Base-by-base conservation (phyloP, 2,888 invertebrate genomes). In the Hybos culiciformis region DNA sequence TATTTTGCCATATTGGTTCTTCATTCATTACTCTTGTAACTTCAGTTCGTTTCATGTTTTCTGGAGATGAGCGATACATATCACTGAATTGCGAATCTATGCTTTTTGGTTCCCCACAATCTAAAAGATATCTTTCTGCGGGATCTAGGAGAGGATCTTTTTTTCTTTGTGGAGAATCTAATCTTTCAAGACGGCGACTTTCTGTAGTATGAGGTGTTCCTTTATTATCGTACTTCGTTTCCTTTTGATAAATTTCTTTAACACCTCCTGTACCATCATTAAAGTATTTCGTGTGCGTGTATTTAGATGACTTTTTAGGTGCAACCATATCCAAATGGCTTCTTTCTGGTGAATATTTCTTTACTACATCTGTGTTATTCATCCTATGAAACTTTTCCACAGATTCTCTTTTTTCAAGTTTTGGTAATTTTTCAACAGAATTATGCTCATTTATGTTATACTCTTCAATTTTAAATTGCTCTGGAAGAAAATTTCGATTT, bases 81-180 rank as follows among this genome's bases (percentile, higher is more conserved):
- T 77, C 73, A 47, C 74, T 76, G 41, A 74, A 70, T 42, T 77
- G 71, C 2, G 71, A 77, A 54, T 80, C 80, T 41, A 80, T 68
- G 54, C 78, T 79, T 50, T 78, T 78, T 24, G 80, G 80, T 56
- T 80, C 80, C 15, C 58, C 57, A 24, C 24, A 37, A 24, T 37
- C 21, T 14, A 23, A 21, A 9, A 15, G 37, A 23, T 37, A 37
- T 1, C 24, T 15, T 41, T 62, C 61, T 8, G 46, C 43, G 11
- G 51, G n/a, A 5, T 15, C 17, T 8, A 19, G 20, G 1, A 24
- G 33, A 4, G 42, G 33, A 15, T 51, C 48, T 17, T 45, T 43
- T 3, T 24, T 9, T 11, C 40, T 37, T 17, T 45, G 45, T 0
- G 51, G 46, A 12, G 57, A 58, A 34, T 60, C 66, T 15, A 67